Evolutionary conservation across 2,888 invertebrate species (phyloP).

Genomic region (Gisinianus flammeolus): DNA sequence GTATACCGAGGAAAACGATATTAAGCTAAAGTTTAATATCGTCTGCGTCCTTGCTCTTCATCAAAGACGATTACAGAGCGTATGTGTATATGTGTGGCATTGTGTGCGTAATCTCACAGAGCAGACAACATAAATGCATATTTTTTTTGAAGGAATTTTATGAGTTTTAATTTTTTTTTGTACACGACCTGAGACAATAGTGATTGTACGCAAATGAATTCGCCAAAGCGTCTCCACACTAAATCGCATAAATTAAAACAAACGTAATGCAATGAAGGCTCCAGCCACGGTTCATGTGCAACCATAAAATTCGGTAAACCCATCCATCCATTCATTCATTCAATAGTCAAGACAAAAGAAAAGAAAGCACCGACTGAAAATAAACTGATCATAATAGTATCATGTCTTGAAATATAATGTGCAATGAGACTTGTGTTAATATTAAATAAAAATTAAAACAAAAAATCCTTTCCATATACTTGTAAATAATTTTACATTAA

Average conservation of each 20-base stretch:
- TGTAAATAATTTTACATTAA: too few species aligned
- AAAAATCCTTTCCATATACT: too few species aligned
- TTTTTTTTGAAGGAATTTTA: too few species aligned
- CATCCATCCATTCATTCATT: not conserved
- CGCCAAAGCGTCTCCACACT: constrained; percentile 14
- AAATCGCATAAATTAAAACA: constrained; percentile 8
- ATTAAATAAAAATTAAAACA: not conserved
- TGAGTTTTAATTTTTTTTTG: not conserved
- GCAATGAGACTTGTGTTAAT: not conserved
- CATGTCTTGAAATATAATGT: not conserved
- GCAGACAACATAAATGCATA: not conserved
- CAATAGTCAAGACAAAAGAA: constrained; percentile 20
- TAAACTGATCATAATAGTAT: constrained; percentile 9
- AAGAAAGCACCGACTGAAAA: constrained; percentile 5
- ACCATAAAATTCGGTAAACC: constrained; percentile 11
- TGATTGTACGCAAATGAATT: constrained; percentile 6
- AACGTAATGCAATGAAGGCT: constrained; percentile 18
- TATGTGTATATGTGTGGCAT: not conserved
- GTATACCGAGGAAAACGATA: too few species aligned
- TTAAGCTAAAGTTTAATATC: not conserved
- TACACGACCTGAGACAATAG: not conserved
- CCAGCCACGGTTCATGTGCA: constrained; percentile 9
- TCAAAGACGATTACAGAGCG: not conserved
- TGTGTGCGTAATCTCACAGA: not conserved
- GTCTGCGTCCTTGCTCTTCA: not conserved